phyloP scores from a whole-genome alignment of 2,113 vertebrate genomes.

The Amazona guildingii region DNA sequence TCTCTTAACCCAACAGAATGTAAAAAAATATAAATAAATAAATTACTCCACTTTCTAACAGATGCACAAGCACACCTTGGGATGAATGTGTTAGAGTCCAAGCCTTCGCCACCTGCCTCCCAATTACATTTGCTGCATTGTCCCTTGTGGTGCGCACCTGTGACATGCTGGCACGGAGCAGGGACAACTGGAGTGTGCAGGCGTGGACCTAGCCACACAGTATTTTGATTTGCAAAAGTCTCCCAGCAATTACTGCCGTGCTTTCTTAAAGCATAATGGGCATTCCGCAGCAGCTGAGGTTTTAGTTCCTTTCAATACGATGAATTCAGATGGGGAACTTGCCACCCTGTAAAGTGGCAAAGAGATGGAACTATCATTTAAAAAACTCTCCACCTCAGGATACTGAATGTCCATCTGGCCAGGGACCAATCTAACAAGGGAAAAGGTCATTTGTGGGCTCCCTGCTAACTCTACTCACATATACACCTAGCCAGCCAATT shows the following conservation, averaged over 20 bases:
- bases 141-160: slow-evolving; percentile 69
- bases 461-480: not conserved
- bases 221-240: slow-evolving; percentile 37
- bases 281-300: not conserved
- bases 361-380: not conserved
- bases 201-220: not conserved
- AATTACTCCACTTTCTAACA: slow-evolving; percentile 38
- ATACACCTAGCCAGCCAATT: not conserved
- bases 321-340: not conserved
- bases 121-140: slow-evolving; percentile 64
- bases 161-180: slow-evolving; percentile 39
- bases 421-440: slow-evolving; percentile 18
- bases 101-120: slow-evolving; percentile 64
- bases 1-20: not conserved
- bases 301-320: not conserved
- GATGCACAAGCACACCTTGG: slow-evolving; percentile 58
- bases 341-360: not conserved
- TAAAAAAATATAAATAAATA: not conserved
- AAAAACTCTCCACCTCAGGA: slow-evolving; percentile 20
- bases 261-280: not conserved
- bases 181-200: slow-evolving; percentile 35
- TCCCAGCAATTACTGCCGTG: not conserved
- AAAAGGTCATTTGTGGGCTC: slow-evolving; percentile 43
- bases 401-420: slow-evolving; percentile 25
- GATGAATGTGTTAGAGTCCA: slow-evolving; percentile 43